phyloP scores from a whole-genome alignment of 2,888 invertebrate species.

The Tortricodes alternella region DNA sequence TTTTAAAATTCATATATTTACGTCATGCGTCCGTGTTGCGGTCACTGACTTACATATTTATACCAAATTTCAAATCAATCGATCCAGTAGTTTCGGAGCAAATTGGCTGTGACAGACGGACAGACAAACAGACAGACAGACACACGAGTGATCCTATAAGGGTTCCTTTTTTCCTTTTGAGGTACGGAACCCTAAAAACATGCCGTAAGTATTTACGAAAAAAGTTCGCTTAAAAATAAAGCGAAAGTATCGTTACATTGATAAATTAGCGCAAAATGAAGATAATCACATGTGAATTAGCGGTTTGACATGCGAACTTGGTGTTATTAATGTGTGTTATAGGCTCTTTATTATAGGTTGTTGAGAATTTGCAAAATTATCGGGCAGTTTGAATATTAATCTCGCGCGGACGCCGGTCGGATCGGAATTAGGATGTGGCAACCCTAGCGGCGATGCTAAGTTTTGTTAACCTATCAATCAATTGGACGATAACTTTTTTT shows the following conservation, averaged over 20 bases:
- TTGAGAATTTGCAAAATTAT: slow-evolving; percentile 79
- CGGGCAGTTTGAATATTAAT: slow-evolving; percentile 74
- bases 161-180: too few relatives aligned
- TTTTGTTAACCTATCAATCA: slow-evolving; percentile 27
- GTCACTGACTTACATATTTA: too few relatives aligned
- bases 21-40: too few relatives aligned
- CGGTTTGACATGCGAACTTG: slow-evolving; percentile 76
- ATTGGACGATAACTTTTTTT: slow-evolving; percentile 8
- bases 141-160: too few relatives aligned
- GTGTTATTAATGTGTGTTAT: slow-evolving; percentile 79
- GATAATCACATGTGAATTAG: slow-evolving; percentile 75
- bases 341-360: slow-evolving; percentile 49
- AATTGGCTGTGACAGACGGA: too few relatives aligned
- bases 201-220: background rate
- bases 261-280: slow-evolving; percentile 77
- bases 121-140: too few relatives aligned
- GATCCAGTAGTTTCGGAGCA: too few relatives aligned
- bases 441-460: slow-evolving; percentile 29
- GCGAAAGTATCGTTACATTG: slow-evolving; percentile 55
- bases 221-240: slow-evolving; percentile 11
- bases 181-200: too few relatives aligned
- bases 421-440: slow-evolving; percentile 34
- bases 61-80: too few relatives aligned
- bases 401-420: slow-evolving; percentile 41
- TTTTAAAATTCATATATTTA: too few relatives aligned